A percentile compares a stretch with the other conserved stretches of the same genome.
phyloP scores from a whole-genome alignment of 2,797 vertebrate genomes.

The Labroides dimidiatus region DNA sequence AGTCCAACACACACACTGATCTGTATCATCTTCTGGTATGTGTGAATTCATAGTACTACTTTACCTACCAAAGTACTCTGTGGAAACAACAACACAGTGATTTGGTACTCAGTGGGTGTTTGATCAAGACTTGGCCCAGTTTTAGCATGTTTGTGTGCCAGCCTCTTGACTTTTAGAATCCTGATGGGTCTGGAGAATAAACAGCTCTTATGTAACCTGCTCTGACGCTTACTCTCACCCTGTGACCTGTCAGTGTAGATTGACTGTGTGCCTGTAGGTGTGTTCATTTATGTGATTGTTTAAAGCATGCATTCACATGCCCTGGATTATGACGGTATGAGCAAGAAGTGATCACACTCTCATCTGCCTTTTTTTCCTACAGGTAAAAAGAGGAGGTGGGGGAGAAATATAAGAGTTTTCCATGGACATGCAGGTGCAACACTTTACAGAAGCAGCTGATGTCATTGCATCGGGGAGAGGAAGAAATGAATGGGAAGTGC shows the following conservation, averaged over 20 bases:
- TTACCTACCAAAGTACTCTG: not conserved
- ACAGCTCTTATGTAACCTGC: slow-evolving; percentile 43
- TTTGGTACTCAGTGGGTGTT: not conserved
- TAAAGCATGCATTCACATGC: slow-evolving; percentile 10
- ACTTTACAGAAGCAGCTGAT: slow-evolving; percentile 86
- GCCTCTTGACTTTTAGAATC: not conserved
- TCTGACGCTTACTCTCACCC: slow-evolving; percentile 38
- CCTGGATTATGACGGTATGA: not conserved
- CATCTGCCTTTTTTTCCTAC: slow-evolving; percentile 47
- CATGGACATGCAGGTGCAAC: slow-evolving; percentile 86
- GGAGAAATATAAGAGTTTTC: slow-evolving; percentile 86
- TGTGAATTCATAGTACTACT: not conserved
- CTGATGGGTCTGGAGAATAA: slow-evolving; percentile 25
- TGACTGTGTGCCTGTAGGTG: slow-evolving; percentile 30
- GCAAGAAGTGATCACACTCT: slow-evolving; percentile 1
- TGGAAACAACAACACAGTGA: not conserved
- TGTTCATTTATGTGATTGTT: slow-evolving; percentile 27
- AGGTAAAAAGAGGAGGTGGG: slow-evolving; percentile 87
- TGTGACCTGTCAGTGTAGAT: slow-evolving; percentile 26
- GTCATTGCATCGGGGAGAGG: slow-evolving; percentile 84
- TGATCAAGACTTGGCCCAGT: slow-evolving; percentile 7
- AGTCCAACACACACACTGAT: not conserved
- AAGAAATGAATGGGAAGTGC: slow-evolving; percentile 81
- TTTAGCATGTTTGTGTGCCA: slow-evolving; percentile 16
- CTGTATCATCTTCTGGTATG: not conserved